Percentiles rank a stretch among this genome's conserved stretches.
phyloP scores from a whole-genome alignment of 2,888 invertebrate species.

The Lepeophtheirus nordmannii region DNA sequence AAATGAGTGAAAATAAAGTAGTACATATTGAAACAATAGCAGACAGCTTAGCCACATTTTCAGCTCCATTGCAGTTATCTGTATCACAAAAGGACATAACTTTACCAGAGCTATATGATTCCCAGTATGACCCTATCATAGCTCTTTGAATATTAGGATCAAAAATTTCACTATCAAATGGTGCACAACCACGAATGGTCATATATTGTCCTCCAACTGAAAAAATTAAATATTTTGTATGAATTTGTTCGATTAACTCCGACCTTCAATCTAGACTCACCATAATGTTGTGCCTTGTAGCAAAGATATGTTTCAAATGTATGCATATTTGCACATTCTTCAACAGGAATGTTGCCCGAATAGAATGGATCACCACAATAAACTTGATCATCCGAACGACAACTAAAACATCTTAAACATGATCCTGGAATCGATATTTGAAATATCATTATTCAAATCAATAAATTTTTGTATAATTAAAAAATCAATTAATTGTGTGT shows the following conservation, averaged over 20 bases:
- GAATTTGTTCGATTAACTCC: not conserved
- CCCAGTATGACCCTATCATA: slow-evolving; percentile 8
- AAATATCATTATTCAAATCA: no score
- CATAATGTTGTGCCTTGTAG: slow-evolving; percentile 1
- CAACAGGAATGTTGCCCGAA: not conserved
- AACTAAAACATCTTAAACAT: slow-evolving; percentile 14
- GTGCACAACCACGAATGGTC: slow-evolving; percentile 15
- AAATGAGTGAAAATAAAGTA: no score
- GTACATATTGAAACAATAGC: no score
- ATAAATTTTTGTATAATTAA: no score
- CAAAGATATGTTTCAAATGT: not conserved
- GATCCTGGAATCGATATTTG: not conserved
- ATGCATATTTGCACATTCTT: not conserved
- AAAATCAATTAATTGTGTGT: no score
- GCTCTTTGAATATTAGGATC: slow-evolving; percentile 1
- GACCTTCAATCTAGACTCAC: not conserved
- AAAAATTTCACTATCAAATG: slow-evolving; percentile 14
- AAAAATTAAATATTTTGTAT: not conserved
- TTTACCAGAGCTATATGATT: not conserved
- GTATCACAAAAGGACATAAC: slow-evolving; percentile 7
- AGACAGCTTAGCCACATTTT: no score
- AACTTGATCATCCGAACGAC: slow-evolving; percentile 14
- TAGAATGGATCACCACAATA: slow-evolving; percentile 18
- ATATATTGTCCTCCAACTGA: slow-evolving; percentile 3
- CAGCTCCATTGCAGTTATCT: slow-evolving; percentile 15